These are phyloP conservation scores for Cryptosula pallasiana DNA, from an alignment of 2,888 invertebrate genomes.

Conservation along the genomic window DNA sequence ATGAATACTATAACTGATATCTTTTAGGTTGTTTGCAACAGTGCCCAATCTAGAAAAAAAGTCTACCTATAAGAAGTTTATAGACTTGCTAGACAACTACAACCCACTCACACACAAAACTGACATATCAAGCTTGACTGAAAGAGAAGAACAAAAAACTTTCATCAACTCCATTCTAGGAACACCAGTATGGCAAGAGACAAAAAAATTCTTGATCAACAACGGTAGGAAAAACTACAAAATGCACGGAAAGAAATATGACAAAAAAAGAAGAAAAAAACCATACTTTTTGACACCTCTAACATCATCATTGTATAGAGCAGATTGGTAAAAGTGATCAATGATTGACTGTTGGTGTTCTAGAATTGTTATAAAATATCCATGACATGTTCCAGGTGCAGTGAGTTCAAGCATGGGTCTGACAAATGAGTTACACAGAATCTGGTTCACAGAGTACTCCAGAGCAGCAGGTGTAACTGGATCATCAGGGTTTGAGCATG, in stretches of 20 bases:
- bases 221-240: slow-evolving; percentile 55
- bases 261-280: no score
- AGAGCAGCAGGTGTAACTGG: not conserved
- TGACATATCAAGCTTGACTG: slow-evolving; percentile 69
- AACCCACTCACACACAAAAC: slow-evolving; percentile 63
- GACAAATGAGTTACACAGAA: not conserved
- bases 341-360: no score
- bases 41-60: slow-evolving; percentile 33
- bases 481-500: slow-evolving; percentile 75
- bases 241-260: no score
- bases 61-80: slow-evolving; percentile 67
- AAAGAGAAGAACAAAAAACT: slow-evolving; percentile 70
- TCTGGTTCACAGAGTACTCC: slow-evolving; percentile 17
- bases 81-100: slow-evolving; percentile 78
- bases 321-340: no score
- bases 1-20: no score
- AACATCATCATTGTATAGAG: no score
- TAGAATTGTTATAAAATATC: no score
- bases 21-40: slow-evolving; percentile 35
- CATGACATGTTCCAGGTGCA: not conserved
- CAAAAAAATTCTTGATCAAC: slow-evolving; percentile 63
- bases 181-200: slow-evolving; percentile 69
- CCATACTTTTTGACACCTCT: no score
- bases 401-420: not conserved
- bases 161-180: slow-evolving; percentile 73